Percentiles rank a stretch among this genome's conserved stretches.
These are phyloP conservation scores for Tromatobia lineatoria DNA, from an alignment of 2,888 invertebrate species.

Conservation along the genomic window DNA sequence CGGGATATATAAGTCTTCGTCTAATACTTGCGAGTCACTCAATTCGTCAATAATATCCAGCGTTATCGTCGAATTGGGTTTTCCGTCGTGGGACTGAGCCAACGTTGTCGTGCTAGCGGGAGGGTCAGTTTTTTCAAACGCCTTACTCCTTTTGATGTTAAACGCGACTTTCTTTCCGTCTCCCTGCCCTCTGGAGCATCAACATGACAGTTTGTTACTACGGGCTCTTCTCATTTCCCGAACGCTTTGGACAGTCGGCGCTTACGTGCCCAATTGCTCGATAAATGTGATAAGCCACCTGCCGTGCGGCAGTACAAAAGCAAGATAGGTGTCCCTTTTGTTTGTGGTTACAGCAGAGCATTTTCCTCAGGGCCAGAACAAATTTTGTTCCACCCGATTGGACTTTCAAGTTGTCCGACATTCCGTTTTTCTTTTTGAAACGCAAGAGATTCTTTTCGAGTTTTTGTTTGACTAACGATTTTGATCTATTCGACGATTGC, in stretches of 20 bases:
- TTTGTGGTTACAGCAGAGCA: conserved; percentile 27
- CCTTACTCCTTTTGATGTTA: too few relatives aligned
- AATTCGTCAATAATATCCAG: too few relatives aligned
- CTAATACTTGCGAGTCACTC: too few relatives aligned
- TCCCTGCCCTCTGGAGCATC: too few relatives aligned
- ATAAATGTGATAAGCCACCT: conserved; percentile 46
- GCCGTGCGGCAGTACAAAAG: conserved; percentile 41
- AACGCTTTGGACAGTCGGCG: conserved; percentile 44
- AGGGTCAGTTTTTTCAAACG: too few relatives aligned
- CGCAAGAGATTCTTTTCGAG: conserved; percentile 56
- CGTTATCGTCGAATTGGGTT: too few relatives aligned
- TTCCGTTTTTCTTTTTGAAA: conserved; percentile 25
- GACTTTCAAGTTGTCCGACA: conserved; percentile 2
- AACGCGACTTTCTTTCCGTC: too few relatives aligned
- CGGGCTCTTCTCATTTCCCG: too few relatives aligned
- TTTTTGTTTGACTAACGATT: conserved; percentile 47
- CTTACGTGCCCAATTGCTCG: conserved; percentile 44
- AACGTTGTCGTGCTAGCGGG: too few relatives aligned
- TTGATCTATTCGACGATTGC: conserved; percentile 30
- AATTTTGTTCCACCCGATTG: background rate
- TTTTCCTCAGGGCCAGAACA: conserved; percentile 32
- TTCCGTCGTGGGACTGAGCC: too few relatives aligned
- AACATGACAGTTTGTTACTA: too few relatives aligned
- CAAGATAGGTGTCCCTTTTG: conserved; percentile 42
- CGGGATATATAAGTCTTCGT: background rate